These are phyloP conservation scores for Coptotermes formosanus DNA, from an alignment of 1,140 invertebrate species.

Conservation along the genomic window DNA sequence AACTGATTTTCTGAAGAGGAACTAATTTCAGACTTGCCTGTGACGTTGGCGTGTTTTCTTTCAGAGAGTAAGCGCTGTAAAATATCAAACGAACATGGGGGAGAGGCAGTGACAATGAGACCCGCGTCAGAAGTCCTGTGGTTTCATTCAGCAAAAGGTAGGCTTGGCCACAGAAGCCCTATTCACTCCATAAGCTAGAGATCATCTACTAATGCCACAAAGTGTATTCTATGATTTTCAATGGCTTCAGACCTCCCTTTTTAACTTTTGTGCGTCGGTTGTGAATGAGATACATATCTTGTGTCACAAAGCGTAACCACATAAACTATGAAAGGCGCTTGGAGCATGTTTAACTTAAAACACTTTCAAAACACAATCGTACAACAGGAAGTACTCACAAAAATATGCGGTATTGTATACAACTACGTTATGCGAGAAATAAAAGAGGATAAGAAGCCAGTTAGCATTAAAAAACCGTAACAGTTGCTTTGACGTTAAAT, in stretches of 20 bases:
- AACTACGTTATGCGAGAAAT: no score
- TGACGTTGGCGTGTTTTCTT: background rate
- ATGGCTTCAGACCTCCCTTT: background rate
- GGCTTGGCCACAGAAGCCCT: background rate
- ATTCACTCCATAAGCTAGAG: background rate
- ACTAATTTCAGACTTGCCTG: background rate
- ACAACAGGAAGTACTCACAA: no score
- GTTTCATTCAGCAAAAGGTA: background rate
- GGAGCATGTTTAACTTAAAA: background rate
- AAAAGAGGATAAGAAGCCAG: no score
- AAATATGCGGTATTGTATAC: no score
- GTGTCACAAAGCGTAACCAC: background rate
- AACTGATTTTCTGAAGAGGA: background rate
- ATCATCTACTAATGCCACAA: slow-evolving; percentile 1
- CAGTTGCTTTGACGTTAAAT: no score
- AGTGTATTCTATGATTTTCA: slow-evolving; percentile 15
- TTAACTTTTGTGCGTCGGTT: background rate
- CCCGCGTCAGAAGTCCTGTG: background rate
- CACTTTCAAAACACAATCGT: background rate
- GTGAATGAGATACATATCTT: background rate
- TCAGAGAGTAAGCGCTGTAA: background rate
- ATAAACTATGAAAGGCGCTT: no score
- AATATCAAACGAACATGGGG: background rate
- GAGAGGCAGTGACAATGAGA: background rate
- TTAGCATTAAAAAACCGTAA: no score